Evolutionary conservation across 2,113 vertebrate genomes (phyloP), one percentile per base, ranked within the genome.

Genomic region (Symphodus melops): DNA sequence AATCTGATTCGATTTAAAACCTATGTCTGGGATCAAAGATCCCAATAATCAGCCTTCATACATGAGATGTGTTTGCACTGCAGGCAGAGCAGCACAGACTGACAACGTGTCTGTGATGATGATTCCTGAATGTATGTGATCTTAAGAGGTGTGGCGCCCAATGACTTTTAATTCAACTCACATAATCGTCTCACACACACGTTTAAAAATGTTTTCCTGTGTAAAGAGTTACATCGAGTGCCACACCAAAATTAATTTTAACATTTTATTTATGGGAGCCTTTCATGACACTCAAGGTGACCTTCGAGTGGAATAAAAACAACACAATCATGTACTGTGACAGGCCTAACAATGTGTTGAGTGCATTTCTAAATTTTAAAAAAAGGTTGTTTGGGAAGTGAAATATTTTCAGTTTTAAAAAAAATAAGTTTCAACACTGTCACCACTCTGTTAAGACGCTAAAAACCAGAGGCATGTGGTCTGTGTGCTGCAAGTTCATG

Each of bases 21-120:
- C 42, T 44, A 4, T 13, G 42, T 44, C 42, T 44, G 12, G 12
- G 12, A 14, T 44, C 42, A 44, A 14, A 33, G 42, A 44, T 44
- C 42, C 42, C 14, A 44, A 44, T 44, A 12, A 44, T 44, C 42
- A 44, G 42, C 42, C 14, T 12, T 9, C 42, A 14, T 44, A 44
- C 14, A 44, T 14, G 14, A 16, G 16, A 48, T 7, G 7, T 49
- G 17, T 57, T 58, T 36, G 2, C 17, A 19, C 36, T 13, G 51
- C 28, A 51, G 54, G 44, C 28, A 49, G n/a, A 10, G 61, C 16
- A 28, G 44, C 72, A 57, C 61, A 72, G 37, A 44, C 11, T 62
- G 2, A n/a, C 16, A 64, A 57, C 71, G 25, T 14, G 60, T 49
- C 60, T 48, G 33, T 62, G 69, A 54, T 72, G 71, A 64, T 37